Conservation (phyloP, 2,797 vertebrate species). For the Peromyscus nudipes region DNA sequence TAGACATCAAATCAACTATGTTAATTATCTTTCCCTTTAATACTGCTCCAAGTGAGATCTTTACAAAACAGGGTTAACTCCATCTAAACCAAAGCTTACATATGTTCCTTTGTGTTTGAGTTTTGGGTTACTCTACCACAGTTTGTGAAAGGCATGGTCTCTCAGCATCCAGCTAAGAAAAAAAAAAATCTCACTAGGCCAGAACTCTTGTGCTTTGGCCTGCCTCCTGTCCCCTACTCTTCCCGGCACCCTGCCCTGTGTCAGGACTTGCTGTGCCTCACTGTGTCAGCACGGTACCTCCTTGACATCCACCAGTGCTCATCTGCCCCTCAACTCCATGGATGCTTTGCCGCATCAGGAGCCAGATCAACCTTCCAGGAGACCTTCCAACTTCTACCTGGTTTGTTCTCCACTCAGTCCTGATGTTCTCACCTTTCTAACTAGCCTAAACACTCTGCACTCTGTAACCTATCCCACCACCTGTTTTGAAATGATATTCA, state of each 20-base stretch:
- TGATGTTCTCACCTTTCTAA: background rate
- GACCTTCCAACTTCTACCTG: background rate
- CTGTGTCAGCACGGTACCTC: background rate
- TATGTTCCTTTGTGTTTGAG: background rate
- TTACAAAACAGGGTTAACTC: background rate
- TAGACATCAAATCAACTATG: background rate
- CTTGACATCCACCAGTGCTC: background rate
- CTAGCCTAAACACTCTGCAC: background rate
- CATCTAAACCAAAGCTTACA: background rate
- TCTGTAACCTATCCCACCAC: background rate
- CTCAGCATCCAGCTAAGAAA: background rate
- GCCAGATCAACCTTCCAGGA: background rate
- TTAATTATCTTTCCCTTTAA: background rate
- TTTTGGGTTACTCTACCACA: background rate
- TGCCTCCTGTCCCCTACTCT: background rate
- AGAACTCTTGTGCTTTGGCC: background rate
- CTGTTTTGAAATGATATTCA: background rate
- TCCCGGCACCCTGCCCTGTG: background rate
- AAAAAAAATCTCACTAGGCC: background rate
- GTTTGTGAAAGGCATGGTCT: background rate
- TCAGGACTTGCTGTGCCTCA: background rate
- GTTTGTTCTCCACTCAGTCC: background rate
- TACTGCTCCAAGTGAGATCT: background rate
- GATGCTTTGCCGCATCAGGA: background rate
- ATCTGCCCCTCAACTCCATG: background rate